Conservation (phyloP, 1,140 invertebrate genomes). For the Trachymyrmex septentrionalis region DNA sequence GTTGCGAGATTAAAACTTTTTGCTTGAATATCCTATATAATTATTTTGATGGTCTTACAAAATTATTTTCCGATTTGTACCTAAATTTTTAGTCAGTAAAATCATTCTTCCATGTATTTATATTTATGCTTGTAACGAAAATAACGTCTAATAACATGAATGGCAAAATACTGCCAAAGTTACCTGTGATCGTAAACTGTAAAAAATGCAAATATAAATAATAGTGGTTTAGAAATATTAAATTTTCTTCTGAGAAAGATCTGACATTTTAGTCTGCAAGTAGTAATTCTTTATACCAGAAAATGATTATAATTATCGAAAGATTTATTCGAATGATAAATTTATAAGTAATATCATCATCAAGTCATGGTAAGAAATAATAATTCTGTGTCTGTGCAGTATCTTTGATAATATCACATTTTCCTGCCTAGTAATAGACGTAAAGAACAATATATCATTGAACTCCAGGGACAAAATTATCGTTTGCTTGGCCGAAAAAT, state of each 20-base stretch:
- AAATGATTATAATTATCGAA: neutral
- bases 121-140: neutral
- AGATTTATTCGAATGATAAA: neutral
- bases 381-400: neutral
- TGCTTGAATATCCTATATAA: too few relatives aligned
- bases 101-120: neutral
- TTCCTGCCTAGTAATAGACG: neutral
- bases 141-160: neutral
- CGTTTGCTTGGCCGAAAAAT: constrained; percentile 31
- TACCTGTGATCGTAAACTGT: neutral
- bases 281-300: neutral
- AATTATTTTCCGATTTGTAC: too few relatives aligned
- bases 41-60: too few relatives aligned
- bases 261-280: neutral
- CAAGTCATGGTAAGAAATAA: neutral
- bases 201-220: neutral
- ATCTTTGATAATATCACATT: constrained; percentile 1
- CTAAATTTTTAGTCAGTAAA: too few relatives aligned
- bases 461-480: constrained; percentile 3
- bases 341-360: neutral
- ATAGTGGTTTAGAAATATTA: neutral
- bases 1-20: too few relatives aligned
- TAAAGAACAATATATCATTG: neutral
- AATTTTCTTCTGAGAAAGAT: neutral
- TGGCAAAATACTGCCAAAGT: neutral